phyloP scores from a whole-genome alignment of 2,888 invertebrate species.

The Sarcophaga carnaria region DNA sequence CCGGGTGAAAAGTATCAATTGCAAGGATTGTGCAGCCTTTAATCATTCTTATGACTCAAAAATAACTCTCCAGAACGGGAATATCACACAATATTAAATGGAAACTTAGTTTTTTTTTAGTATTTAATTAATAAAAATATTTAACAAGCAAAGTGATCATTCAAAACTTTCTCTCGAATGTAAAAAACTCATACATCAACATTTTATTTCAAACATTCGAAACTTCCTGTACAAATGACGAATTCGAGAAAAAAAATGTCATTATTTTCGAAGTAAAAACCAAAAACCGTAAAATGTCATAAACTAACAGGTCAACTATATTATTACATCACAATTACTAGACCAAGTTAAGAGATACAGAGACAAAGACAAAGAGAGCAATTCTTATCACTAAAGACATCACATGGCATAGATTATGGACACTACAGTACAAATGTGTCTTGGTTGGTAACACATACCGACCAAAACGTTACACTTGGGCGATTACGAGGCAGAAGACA shows the following conservation, averaged over 20 bases:
- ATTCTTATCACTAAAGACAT: slow-evolving; percentile 52
- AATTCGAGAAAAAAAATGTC: slow-evolving; percentile 14
- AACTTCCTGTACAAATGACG: slow-evolving; percentile 39
- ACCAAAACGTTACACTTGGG: slow-evolving; percentile 59
- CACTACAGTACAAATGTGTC: slow-evolving; percentile 16
- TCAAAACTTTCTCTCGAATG: slow-evolving; percentile 26
- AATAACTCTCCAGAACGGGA: too few relatives aligned
- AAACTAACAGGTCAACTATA: slow-evolving; percentile 47
- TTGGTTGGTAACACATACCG: slow-evolving; percentile 34
- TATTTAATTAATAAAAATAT: not conserved
- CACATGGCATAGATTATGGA: not conserved
- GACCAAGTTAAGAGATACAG: slow-evolving; percentile 4
- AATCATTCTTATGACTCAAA: too few relatives aligned
- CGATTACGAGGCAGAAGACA: slow-evolving; percentile 42
- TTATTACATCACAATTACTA: slow-evolving; percentile 36
- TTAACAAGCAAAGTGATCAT: not conserved
- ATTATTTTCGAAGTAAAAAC: slow-evolving; percentile 38
- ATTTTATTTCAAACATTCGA: slow-evolving; percentile 47
- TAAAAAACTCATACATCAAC: not conserved
- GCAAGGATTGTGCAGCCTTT: too few relatives aligned
- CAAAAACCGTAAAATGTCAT: slow-evolving; percentile 57
- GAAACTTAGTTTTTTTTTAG: not conserved
- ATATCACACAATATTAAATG: not conserved
- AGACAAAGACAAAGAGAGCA: slow-evolving; percentile 9
- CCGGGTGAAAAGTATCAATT: too few relatives aligned